phyloP scores from a whole-genome alignment of 2,113 vertebrate genomes.

The Mungos mungo region DNA sequence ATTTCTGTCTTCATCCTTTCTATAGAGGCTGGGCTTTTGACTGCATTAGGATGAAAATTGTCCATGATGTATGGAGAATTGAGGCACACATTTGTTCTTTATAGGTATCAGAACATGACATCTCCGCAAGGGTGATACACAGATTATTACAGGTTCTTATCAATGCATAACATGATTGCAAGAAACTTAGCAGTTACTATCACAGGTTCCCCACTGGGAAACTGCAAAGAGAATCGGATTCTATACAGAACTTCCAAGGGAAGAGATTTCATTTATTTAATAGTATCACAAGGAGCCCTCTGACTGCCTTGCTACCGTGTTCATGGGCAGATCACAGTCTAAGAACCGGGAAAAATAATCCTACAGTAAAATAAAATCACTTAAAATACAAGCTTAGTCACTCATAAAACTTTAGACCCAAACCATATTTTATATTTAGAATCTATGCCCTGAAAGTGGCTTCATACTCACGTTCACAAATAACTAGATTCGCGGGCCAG shows the following conservation, averaged over 20 bases:
- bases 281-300: not conserved
- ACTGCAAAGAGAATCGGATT: not conserved
- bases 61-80: not conserved
- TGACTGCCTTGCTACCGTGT: not conserved
- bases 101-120: not conserved
- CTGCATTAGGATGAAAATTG: not conserved
- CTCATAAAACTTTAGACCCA: not conserved
- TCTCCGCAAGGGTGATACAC: not conserved
- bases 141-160: not conserved
- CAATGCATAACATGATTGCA: not conserved
- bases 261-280: not conserved
- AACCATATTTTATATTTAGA: not conserved
- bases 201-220: not conserved
- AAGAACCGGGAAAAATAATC: not conserved
- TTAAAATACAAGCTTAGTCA: conserved; percentile 37
- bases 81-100: not conserved
- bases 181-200: not conserved
- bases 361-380: not conserved
- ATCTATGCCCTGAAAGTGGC: not conserved
- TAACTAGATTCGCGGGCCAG: not conserved
- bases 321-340: not conserved
- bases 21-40: not conserved
- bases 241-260: not conserved
- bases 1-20: not conserved
- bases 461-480: not conserved